Evolutionary conservation across 2,797 vertebrate genomes (phyloP).

Genomic region (Propithecus perrieri): DNA sequence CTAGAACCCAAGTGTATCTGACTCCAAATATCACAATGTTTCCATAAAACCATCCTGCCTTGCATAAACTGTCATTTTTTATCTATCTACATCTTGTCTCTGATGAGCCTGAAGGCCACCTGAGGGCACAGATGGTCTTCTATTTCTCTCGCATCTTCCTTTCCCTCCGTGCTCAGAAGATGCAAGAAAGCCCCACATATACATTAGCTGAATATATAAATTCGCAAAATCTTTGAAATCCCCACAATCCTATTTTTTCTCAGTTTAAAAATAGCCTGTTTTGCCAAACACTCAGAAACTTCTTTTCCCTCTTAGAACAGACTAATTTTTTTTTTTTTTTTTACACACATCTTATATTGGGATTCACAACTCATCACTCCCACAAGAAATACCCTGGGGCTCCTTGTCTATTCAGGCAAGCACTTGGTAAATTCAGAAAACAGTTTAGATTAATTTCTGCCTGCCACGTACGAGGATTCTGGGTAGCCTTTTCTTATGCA

Average conservation of each 20-base stretch:
- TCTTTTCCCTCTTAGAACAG: slow-evolving; percentile 63
- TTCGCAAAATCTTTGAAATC: slow-evolving; percentile 52
- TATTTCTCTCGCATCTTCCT: background rate
- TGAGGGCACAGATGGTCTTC: background rate
- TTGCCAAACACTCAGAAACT: slow-evolving; percentile 60
- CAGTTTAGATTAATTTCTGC: slow-evolving; percentile 78
- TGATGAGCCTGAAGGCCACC: background rate
- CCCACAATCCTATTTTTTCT: slow-evolving; percentile 49
- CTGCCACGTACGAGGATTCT: slow-evolving; percentile 63
- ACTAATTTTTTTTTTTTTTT: slow-evolving; percentile 26
- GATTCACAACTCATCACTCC: slow-evolving; percentile 81
- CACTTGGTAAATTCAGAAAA: slow-evolving; percentile 74
- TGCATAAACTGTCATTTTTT: background rate
- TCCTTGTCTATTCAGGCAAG: slow-evolving; percentile 63
- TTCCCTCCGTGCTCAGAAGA: background rate
- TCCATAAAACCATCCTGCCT: background rate
- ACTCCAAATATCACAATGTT: background rate
- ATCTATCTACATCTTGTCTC: background rate
- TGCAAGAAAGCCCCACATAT: background rate
- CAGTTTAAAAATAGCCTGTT: slow-evolving; percentile 74
- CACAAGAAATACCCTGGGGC: slow-evolving; percentile 74
- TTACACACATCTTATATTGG: slow-evolving; percentile 71
- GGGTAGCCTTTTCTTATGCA: background rate
- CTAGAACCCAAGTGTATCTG: background rate
- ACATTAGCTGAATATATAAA: slow-evolving; percentile 48